These are phyloP conservation scores for Frankliniella fusca DNA, from an alignment of 2,888 invertebrate genomes.

Conservation along the genomic window DNA sequence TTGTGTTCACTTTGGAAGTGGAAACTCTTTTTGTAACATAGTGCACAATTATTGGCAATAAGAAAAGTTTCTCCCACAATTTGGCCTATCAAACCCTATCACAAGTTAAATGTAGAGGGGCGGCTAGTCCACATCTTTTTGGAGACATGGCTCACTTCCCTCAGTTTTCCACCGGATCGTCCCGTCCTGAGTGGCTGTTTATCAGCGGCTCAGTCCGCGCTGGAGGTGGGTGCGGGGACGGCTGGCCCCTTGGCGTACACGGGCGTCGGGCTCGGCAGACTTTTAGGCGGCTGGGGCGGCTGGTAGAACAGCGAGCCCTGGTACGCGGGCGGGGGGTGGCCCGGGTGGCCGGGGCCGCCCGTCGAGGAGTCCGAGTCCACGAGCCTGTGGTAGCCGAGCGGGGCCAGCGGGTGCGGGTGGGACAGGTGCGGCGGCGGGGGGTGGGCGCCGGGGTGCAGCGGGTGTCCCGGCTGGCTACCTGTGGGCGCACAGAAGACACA, in stretches of 20 bases:
- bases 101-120: too few relatives aligned
- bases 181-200: too few relatives aligned
- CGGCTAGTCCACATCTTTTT: background rate
- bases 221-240: background rate
- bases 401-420: constrained; percentile 42
- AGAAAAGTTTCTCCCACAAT: too few relatives aligned
- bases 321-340: constrained; percentile 64
- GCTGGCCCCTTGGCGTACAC: constrained; percentile 10
- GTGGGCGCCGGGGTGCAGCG: constrained; percentile 44
- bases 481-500: constrained; percentile 50
- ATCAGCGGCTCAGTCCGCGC: background rate
- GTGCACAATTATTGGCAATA: too few relatives aligned
- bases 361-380: background rate
- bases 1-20: background rate
- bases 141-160: background rate
- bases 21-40: background rate
- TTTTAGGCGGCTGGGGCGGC: constrained; percentile 4
- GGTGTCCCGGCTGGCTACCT: constrained; percentile 50
- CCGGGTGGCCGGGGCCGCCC: constrained; percentile 50
- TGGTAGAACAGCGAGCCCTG: constrained; percentile 12
- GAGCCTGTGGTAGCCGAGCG: constrained; percentile 46
- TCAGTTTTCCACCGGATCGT: background rate
- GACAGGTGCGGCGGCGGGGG: constrained; percentile 41
- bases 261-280: constrained; percentile 2
- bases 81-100: too few relatives aligned